Evolutionary conservation across 2,888 invertebrate genomes (phyloP), one percentile per base, ranked within the genome.

Genomic region (Lasioglossum marginatum): DNA sequence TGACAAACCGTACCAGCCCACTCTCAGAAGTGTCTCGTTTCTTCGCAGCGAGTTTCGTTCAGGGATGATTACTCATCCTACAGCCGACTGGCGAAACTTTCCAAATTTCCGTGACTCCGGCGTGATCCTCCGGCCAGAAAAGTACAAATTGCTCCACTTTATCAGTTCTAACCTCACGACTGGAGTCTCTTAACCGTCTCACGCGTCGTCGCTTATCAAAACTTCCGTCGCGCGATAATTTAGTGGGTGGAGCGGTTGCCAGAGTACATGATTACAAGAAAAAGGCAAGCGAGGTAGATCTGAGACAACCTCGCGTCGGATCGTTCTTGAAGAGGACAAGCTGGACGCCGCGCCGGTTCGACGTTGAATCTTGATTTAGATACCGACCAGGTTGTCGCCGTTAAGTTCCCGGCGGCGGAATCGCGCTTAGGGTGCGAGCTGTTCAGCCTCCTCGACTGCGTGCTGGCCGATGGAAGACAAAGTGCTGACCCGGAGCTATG

Each of bases 381-480:
- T 83, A 77, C 76, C 76, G 27, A 63, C 40, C 52, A 27, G 27
- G 76, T 77, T 57, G 81, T 79, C 80, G 87, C 79, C 71, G 87
- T 86, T 84, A 80, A 78, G 66, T 60, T 70, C 79, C 85, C 82
- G 8, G 10, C 27, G 71, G 82, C 75, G 19, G 75, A 37, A 70
- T 85, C 81, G 76, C 88, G 82, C 86, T 76, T 23, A 73, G 81
- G 78, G 88, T 80, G 89, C 81, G 82, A 89, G 34, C 71, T 43
- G 81, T 76, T 71, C 48, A 19, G 73, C 45, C 40, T 79, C 27
- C 76, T 40, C 52, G 75, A 37, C 37, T 71, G 52, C 63, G 73
- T 68, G 66, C 48, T 27, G 45, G 72, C 70, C 84, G 86, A 89
- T 89, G 66, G 63, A 89, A 88, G 90, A 90, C 90, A 84, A 87